phyloP scores from a whole-genome alignment of 30 jellyfish, hydroid and myxozoan species.

The Cassiopea andromeda region DNA sequence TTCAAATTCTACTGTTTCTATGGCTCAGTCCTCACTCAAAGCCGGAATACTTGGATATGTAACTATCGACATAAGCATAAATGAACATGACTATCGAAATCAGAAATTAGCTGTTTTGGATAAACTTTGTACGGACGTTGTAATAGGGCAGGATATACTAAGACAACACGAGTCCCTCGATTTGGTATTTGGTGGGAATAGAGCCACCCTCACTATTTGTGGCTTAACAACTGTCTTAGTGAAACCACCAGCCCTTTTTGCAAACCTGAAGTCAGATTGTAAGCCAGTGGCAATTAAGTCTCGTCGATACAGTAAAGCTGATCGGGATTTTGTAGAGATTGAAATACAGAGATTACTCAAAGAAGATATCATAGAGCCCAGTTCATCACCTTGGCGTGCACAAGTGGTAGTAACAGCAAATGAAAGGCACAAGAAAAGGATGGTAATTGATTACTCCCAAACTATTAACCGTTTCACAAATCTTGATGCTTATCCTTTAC shows the following conservation, averaged over 20 bases:
- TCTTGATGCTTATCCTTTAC: conserved; percentile 72
- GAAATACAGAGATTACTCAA: conserved; percentile 53
- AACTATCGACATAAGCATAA: not conserved
- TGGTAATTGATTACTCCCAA: conserved; percentile 58
- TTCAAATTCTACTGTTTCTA: conserved; percentile 25
- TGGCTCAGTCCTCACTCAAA: conserved; percentile 38
- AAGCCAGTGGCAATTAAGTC: conserved; percentile 85
- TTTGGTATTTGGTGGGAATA: conserved; percentile 28
- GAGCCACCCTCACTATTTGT: conserved; percentile 33
- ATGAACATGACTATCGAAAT: not conserved
- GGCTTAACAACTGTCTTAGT: conserved; percentile 42
- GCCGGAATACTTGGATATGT: conserved; percentile 34
- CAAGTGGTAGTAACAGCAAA: conserved; percentile 68
- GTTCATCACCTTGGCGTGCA: conserved; percentile 88
- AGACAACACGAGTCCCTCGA: conserved; percentile 26
- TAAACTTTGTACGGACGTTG: conserved; percentile 34
- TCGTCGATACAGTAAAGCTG: conserved; percentile 42
- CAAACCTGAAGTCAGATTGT: conserved; percentile 57
- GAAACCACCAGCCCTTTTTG: conserved; percentile 58
- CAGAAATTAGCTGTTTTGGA: conserved; percentile 9
- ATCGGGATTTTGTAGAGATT: conserved; percentile 30
- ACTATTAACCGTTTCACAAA: conserved; percentile 47
- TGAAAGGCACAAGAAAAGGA: conserved; percentile 38
- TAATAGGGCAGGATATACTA: conserved; percentile 49
- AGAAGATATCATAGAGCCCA: conserved; percentile 79